Percentiles rank a stretch among this genome's conserved stretches.
phyloP scores from a whole-genome alignment of 2,888 invertebrate species.

The Ypsolopha sequella region DNA sequence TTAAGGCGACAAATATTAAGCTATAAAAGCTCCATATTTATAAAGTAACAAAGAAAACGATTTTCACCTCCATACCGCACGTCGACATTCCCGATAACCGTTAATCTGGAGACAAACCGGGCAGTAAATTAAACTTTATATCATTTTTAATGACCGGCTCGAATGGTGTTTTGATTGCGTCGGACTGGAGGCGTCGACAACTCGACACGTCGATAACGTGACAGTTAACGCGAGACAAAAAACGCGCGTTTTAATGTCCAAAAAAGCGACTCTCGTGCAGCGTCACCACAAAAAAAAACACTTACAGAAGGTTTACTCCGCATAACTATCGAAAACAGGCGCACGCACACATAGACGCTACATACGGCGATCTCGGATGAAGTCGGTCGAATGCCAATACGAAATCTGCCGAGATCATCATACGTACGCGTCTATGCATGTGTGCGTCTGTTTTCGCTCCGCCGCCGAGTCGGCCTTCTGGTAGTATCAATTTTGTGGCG shows the following conservation, averaged over 20 bases:
- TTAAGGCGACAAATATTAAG: conserved; percentile 5
- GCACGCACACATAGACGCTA: too few relatives aligned
- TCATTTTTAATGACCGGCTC: conserved; percentile 64
- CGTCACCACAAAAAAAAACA: too few relatives aligned
- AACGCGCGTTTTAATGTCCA: conserved; percentile 58
- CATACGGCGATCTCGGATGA: too few relatives aligned
- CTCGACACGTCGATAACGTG: conserved; percentile 65
- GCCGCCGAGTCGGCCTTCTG: conserved; percentile 15
- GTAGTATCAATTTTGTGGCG: too few relatives aligned
- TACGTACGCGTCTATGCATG: too few relatives aligned
- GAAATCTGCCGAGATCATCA: too few relatives aligned
- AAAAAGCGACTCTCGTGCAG: conserved; percentile 41
- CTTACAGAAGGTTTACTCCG: too few relatives aligned
- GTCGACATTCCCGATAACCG: conserved; percentile 58
- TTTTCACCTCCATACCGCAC: conserved; percentile 40
- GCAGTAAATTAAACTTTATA: conserved; percentile 69
- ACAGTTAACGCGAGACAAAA: conserved; percentile 56
- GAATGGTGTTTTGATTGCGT: conserved; percentile 70
- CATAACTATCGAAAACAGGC: too few relatives aligned
- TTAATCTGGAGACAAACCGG: conserved; percentile 51
- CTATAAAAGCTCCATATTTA: conserved; percentile 5
- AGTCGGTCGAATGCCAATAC: too few relatives aligned
- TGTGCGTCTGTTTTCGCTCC: too few relatives aligned
- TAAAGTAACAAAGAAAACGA: conserved; percentile 49
- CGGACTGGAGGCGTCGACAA: conserved; percentile 69